These are phyloP conservation scores for Eutolmus rufibarbis DNA, from an alignment of 2,888 invertebrate genomes.

Conservation along the genomic window DNA sequence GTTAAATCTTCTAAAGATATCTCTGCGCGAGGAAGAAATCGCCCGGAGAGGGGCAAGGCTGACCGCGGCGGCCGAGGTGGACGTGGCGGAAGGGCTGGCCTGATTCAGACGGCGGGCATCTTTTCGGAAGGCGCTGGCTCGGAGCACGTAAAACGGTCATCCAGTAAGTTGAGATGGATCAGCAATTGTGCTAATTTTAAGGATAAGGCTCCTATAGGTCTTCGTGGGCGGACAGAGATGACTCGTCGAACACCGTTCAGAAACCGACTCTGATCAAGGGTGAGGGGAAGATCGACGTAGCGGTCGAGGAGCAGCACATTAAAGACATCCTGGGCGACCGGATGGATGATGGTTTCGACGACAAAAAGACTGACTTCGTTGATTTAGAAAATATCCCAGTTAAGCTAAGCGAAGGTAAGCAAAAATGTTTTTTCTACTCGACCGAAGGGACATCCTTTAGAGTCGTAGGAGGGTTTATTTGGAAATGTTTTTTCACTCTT, in stretches of 20 bases:
- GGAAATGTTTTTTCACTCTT: not conserved
- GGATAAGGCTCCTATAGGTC: constrained; percentile 6
- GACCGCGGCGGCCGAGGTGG: constrained; percentile 51
- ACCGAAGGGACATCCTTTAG: not conserved
- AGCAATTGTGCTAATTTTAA: not conserved
- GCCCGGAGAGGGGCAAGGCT: constrained; percentile 51
- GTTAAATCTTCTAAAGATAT: constrained; percentile 61
- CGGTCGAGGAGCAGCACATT: constrained; percentile 53
- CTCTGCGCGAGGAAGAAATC: constrained; percentile 52
- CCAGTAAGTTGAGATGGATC: not conserved
- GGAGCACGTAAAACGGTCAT: constrained; percentile 51
- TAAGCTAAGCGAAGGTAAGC: constrained; percentile 57
- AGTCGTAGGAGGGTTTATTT: not conserved
- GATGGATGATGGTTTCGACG: constrained; percentile 54
- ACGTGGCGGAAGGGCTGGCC: constrained; percentile 50
- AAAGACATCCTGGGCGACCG: constrained; percentile 57
- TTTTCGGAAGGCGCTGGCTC: constrained; percentile 62
- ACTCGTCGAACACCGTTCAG: constrained; percentile 51
- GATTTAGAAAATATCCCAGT: constrained; percentile 57
- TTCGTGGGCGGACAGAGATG: constrained; percentile 44
- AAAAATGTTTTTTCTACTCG: not conserved
- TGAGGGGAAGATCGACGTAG: constrained; percentile 55
- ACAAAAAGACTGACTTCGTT: constrained; percentile 56
- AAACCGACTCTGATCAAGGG: constrained; percentile 54
- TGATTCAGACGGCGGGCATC: constrained; percentile 60